phyloP scores from a whole-genome alignment of 2,113 vertebrate genomes.

The Myodes glareolus region DNA sequence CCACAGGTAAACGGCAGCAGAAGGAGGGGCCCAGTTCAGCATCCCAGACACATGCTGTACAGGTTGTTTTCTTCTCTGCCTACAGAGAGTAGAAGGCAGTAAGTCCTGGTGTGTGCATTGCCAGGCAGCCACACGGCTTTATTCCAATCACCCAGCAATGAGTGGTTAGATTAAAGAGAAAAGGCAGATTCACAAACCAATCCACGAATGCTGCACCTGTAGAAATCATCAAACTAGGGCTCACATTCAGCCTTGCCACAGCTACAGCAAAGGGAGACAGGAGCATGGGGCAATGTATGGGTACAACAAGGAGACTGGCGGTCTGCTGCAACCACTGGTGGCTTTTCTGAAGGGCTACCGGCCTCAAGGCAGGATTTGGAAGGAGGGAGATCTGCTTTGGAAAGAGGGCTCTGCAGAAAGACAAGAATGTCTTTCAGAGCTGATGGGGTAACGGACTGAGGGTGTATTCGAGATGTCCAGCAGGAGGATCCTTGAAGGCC shows the following conservation, averaged over 20 bases:
- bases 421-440: not conserved
- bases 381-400: not conserved
- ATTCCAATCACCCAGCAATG: not conserved
- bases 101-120: not conserved
- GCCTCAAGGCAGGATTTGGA: not conserved
- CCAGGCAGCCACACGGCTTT: not conserved
- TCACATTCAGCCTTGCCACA: not conserved
- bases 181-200: conserved; percentile 4
- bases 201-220: not conserved
- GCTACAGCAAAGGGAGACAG: not conserved
- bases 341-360: not conserved
- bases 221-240: conserved; percentile 26
- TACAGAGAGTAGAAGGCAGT: not conserved
- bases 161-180: conserved; percentile 41
- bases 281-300: not conserved
- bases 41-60: not conserved
- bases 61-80: not conserved
- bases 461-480: not conserved
- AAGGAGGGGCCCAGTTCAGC: not conserved
- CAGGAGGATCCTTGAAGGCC: not conserved
- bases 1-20: not conserved
- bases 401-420: not conserved
- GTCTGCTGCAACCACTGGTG: not conserved
- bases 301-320: not conserved
- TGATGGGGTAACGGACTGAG: not conserved